A percentile compares a stretch with the other conserved stretches of the same genome.
Conservation (phyloP, 2,113 vertebrate species). For the Tupaia chinensis region DNA sequence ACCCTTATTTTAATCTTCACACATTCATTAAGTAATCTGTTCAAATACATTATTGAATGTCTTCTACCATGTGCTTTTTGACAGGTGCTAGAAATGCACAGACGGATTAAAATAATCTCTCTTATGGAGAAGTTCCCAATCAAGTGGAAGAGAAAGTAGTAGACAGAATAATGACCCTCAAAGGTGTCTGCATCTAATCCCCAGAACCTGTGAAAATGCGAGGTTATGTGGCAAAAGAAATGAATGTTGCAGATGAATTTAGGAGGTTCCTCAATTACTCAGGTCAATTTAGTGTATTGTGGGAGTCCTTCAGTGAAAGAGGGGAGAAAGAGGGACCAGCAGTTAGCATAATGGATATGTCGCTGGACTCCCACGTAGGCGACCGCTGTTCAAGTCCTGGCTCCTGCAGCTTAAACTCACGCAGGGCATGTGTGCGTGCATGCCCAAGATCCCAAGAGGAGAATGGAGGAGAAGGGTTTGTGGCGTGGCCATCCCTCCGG, state of each 20-base stretch:
- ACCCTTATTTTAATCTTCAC: background rate
- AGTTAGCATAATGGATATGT: too few relatives aligned
- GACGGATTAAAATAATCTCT: background rate
- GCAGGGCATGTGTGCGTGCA: too few relatives aligned
- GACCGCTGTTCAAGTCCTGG: too few relatives aligned
- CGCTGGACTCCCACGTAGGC: too few relatives aligned
- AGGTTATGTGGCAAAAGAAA: background rate
- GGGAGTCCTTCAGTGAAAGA: background rate
- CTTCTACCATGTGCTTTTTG: background rate
- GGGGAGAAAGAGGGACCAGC: too few relatives aligned
- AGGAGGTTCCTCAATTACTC: background rate
- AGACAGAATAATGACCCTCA: background rate
- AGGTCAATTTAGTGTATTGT: background rate
- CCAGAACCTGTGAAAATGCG: background rate
- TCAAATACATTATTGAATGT: background rate
- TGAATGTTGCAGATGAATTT: background rate
- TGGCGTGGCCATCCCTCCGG: too few relatives aligned
- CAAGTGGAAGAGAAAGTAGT: background rate
- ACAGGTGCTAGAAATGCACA: background rate
- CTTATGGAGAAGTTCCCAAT: background rate
- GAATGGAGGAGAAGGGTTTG: too few relatives aligned
- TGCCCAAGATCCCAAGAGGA: too few relatives aligned
- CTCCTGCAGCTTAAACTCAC: too few relatives aligned
- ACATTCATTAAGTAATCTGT: background rate
- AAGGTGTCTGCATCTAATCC: background rate